Evolutionary conservation across 2,888 invertebrate species (phyloP).

Genomic region (Acanthopleura granulata): DNA sequence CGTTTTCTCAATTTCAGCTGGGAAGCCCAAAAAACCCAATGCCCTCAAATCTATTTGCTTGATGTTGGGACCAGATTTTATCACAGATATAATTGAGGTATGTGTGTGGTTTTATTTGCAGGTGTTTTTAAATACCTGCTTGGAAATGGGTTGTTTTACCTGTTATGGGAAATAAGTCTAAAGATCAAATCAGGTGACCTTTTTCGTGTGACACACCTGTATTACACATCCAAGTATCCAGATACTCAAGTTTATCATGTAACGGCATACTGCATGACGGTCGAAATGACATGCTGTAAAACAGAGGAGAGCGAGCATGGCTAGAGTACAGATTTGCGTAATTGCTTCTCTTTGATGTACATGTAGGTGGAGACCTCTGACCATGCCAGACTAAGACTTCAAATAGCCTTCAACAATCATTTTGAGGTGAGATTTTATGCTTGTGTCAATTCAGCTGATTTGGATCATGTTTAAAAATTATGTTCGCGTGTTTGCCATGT

Average conservation of each 20-base stretch:
- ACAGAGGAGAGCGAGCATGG: too few species aligned
- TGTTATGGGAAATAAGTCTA: too few species aligned
- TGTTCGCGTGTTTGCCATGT: too few species aligned
- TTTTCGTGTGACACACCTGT: too few species aligned
- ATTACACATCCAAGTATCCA: too few species aligned
- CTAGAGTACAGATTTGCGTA: neutral
- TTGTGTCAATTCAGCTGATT: too few species aligned
- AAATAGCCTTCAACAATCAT: slow-evolving; percentile 60
- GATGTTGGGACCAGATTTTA: slow-evolving; percentile 66
- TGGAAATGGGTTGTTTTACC: too few species aligned
- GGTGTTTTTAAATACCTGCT: neutral
- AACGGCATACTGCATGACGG: too few species aligned
- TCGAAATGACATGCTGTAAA: too few species aligned
- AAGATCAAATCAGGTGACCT: too few species aligned
- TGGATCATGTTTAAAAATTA: too few species aligned
- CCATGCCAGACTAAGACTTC: slow-evolving; percentile 59
- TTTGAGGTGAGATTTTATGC: slow-evolving; percentile 49
- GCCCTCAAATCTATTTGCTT: slow-evolving; percentile 61
- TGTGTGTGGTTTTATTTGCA: neutral
- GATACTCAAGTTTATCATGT: too few species aligned
- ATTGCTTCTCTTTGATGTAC: neutral
- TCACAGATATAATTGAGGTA: slow-evolving; percentile 63
- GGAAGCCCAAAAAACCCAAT: slow-evolving; percentile 61
- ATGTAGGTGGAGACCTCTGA: slow-evolving; percentile 64
- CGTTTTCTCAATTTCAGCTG: slow-evolving; percentile 45